Conservation (phyloP, 2,113 vertebrate species). For the Hemibates koningsi region DNA sequence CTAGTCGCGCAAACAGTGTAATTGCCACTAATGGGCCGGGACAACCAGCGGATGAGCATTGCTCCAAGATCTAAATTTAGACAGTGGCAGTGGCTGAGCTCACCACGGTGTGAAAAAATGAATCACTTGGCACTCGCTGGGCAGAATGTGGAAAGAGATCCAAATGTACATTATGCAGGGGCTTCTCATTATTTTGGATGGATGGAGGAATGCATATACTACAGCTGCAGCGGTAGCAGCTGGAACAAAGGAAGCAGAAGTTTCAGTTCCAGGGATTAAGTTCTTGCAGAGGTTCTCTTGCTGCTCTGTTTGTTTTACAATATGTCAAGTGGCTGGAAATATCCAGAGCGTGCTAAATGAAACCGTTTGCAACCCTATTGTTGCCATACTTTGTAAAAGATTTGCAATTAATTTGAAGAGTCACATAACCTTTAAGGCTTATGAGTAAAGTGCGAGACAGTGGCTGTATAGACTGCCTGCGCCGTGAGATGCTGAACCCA, state of each 20-base stretch:
- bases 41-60: constrained; percentile 1
- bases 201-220: background rate
- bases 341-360: constrained; percentile 14
- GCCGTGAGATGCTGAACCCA: background rate
- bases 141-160: background rate
- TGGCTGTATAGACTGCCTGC: background rate
- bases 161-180: constrained; percentile 47
- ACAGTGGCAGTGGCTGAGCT: background rate
- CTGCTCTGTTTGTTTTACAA: constrained; percentile 56
- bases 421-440: constrained; percentile 36
- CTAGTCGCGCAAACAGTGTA: constrained; percentile 43
- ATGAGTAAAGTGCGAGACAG: constrained; percentile 7
- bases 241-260: constrained; percentile 38
- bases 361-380: background rate
- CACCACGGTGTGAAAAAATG: background rate
- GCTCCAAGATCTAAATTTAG: constrained; percentile 29
- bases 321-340: constrained; percentile 18
- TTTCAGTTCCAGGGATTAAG: constrained; percentile 58
- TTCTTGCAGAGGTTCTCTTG: constrained; percentile 20
- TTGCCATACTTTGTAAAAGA: constrained; percentile 8
- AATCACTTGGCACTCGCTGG: constrained; percentile 9
- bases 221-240: background rate
- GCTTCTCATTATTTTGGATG: constrained; percentile 41
- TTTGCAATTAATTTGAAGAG: constrained; percentile 36
- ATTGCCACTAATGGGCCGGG: constrained; percentile 44